Evolutionary conservation across 30 jellyfish, hydroid and myxozoan genomes (phyloP).

Genomic region (Aurelia sp.): DNA sequence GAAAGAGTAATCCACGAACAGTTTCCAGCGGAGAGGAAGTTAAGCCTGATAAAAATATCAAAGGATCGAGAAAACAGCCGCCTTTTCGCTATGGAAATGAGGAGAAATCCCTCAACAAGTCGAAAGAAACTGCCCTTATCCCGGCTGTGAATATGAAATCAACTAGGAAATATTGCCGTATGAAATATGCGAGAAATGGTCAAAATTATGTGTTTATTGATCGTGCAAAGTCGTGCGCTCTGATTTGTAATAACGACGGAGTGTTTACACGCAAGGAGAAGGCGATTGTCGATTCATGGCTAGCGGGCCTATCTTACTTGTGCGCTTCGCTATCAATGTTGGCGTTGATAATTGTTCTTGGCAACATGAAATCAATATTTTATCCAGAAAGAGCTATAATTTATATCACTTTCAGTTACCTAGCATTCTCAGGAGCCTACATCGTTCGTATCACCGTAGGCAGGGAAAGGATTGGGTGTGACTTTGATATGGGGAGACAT

Average conservation of each 20-base stretch:
- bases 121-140: conserved; percentile 59
- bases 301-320: conserved; percentile 81
- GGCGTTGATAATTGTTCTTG: conserved; percentile 69
- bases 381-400: conserved; percentile 92
- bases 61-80: conserved; percentile 20
- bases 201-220: conserved; percentile 82
- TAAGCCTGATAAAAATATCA: conserved; percentile 25
- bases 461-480: conserved; percentile 89
- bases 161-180: conserved; percentile 75
- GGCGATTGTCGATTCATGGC: conserved; percentile 85
- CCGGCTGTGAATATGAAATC: conserved; percentile 72
- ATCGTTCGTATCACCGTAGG: conserved; percentile 80
- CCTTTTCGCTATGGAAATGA: conserved; percentile 10
- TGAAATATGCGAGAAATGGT: conserved; percentile 74
- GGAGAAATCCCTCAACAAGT: conserved; percentile 10
- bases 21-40: conserved; percentile 33
- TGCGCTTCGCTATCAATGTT: conserved; percentile 81
- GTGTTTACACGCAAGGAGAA: conserved; percentile 80
- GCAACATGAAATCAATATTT: conserved; percentile 63
- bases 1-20: conserved; percentile 36
- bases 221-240: conserved; percentile 83
- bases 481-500: conserved; percentile 70
- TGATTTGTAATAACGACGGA: conserved; percentile 91
- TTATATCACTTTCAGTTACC: conserved; percentile 81
- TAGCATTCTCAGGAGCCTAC: conserved; percentile 79